A percentile compares a stretch with the other conserved stretches of the same genome.
phyloP scores from a whole-genome alignment of 35 echinoderm and acorn worm species.

The Heliocidaris tuberculata region DNA sequence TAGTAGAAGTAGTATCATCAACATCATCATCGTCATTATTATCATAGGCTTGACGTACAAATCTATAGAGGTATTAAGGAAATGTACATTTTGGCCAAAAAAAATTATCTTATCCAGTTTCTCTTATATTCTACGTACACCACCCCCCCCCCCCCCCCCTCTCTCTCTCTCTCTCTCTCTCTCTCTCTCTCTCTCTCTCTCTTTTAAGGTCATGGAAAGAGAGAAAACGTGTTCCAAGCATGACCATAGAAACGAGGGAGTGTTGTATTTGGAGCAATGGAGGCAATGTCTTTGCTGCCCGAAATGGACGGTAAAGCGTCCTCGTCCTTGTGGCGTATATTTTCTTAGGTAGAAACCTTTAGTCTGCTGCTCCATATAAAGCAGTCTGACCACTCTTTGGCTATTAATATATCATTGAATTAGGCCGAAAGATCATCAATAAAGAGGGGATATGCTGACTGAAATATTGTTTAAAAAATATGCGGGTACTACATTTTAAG shows the following conservation, averaged over 20 bases:
- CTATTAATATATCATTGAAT: neutral
- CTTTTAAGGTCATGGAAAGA: too few relatives aligned
- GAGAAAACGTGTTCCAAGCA: too few relatives aligned
- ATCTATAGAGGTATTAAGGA: too few relatives aligned
- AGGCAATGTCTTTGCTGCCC: neutral
- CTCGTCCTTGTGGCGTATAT: neutral
- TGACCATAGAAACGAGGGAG: neutral
- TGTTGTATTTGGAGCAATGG: neutral
- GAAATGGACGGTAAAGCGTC: neutral
- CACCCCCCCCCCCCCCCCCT: too few relatives aligned
- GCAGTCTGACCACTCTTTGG: neutral
- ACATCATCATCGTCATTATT: too few relatives aligned
- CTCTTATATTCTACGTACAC: too few relatives aligned
- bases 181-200: too few relatives aligned
- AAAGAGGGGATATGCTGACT: neutral
- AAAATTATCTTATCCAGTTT: too few relatives aligned
- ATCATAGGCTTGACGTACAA: too few relatives aligned
- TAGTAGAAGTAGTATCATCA: too few relatives aligned
- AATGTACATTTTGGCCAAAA: too few relatives aligned
- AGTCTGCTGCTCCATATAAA: neutral
- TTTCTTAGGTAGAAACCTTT: neutral
- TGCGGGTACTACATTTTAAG: neutral
- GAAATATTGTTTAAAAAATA: neutral
- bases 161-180: too few relatives aligned
- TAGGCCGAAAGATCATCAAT: neutral